Evolutionary conservation across 2,113 vertebrate genomes (phyloP).

Genomic region (Trochalopteron elliotii): DNA sequence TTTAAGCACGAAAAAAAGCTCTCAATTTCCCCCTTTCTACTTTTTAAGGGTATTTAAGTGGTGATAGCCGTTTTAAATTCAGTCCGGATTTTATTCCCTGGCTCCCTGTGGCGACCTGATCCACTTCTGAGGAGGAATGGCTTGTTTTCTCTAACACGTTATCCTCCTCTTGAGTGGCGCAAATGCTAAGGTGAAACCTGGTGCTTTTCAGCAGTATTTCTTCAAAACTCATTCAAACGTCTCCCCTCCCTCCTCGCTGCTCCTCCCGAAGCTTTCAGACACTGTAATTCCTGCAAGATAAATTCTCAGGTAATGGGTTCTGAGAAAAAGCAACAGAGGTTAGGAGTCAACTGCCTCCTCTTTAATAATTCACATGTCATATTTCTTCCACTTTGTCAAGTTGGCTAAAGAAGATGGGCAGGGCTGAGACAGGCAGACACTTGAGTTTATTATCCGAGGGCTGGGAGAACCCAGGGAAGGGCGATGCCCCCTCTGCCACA

Average conservation of each 20-base stretch:
- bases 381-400: constrained; percentile 76
- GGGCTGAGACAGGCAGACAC: constrained; percentile 42
- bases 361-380: constrained; percentile 81
- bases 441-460: constrained; percentile 62
- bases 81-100: constrained; percentile 26
- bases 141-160: constrained; percentile 58
- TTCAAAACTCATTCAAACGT: constrained; percentile 28
- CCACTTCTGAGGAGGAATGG: constrained; percentile 38
- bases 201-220: constrained; percentile 44
- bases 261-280: constrained; percentile 16
- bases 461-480: background rate
- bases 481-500: background rate
- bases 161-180: constrained; percentile 39
- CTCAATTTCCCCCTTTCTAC: background rate
- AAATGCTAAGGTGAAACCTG: constrained; percentile 46
- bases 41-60: constrained; percentile 40
- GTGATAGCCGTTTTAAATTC: constrained; percentile 31
- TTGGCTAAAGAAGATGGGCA: constrained; percentile 74
- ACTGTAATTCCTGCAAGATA: constrained; percentile 70
- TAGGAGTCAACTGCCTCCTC: constrained; percentile 78
- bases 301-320: constrained; percentile 77
- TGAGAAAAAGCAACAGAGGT: constrained; percentile 70
- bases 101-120: constrained; percentile 53
- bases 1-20: background rate
- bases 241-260: background rate